Percentiles rank a stretch among this genome's conserved stretches.
Conservation (phyloP, 2,797 vertebrate genomes). For the Anguilla marmorata region DNA sequence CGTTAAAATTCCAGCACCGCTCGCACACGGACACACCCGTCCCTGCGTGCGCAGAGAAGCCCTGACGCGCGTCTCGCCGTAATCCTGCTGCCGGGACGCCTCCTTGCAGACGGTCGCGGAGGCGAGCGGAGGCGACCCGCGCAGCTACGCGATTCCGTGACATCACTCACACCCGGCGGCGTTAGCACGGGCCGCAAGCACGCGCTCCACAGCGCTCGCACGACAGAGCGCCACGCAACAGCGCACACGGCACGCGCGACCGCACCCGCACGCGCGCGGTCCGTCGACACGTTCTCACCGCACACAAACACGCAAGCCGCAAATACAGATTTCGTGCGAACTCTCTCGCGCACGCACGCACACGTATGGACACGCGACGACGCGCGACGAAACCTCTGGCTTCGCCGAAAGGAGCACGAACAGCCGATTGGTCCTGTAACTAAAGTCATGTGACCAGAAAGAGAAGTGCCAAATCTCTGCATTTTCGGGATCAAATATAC, state of each 20-base stretch:
- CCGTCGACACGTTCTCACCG: conserved; percentile 43
- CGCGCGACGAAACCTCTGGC: conserved; percentile 15
- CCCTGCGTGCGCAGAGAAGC: background rate
- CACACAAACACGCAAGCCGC: conserved; percentile 43
- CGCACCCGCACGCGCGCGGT: conserved; percentile 57
- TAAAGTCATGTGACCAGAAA: background rate
- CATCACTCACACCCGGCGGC: conserved; percentile 41
- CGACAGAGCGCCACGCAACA: conserved; percentile 29
- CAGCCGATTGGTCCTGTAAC: conserved; percentile 2
- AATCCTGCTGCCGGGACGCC: background rate
- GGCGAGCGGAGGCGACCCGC: background rate
- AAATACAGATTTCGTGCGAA: background rate
- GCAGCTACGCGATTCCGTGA: conserved; percentile 43
- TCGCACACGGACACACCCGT: background rate
- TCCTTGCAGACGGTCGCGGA: background rate
- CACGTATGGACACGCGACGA: conserved; percentile 22
- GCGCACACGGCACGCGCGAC: conserved; percentile 32
- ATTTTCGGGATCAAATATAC: background rate
- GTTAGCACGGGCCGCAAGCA: conserved; percentile 46
- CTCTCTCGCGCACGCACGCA: conserved; percentile 35
- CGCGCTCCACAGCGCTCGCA: conserved; percentile 52
- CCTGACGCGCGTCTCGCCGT: too few species aligned
- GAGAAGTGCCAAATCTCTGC: background rate
- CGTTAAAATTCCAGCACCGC: conserved; percentile 7
- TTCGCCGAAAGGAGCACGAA: background rate